A percentile compares a stretch with the other conserved stretches of the same genome.
Evolutionary conservation across 2,797 vertebrate species (phyloP).

Genomic region (Aplochiton taeniatus): DNA sequence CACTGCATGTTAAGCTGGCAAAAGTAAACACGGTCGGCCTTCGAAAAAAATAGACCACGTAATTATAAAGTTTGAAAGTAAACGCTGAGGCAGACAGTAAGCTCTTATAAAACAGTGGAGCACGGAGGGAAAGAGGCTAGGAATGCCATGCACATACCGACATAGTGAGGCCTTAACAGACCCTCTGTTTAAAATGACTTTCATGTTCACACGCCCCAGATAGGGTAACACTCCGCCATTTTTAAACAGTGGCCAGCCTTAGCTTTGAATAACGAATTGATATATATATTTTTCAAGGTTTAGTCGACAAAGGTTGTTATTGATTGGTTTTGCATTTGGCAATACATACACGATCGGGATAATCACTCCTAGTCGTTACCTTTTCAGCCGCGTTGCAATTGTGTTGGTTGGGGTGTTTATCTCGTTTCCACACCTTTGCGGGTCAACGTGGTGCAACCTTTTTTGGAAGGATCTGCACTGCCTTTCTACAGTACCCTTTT

Average conservation of each 20-base stretch:
- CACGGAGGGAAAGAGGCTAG: conserved; percentile 27
- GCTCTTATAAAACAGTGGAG: conserved; percentile 56
- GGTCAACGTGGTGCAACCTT: too few species aligned
- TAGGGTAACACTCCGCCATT: conserved; percentile 38
- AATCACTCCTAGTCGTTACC: conserved; percentile 50
- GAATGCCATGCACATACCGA: conserved; percentile 33
- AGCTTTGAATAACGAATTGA: conserved; percentile 52
- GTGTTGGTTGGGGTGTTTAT: too few species aligned
- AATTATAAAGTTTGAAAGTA: conserved; percentile 68
- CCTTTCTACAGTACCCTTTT: conserved; percentile 68
- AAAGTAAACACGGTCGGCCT: conserved; percentile 62
- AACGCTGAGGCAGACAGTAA: conserved; percentile 50
- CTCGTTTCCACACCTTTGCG: too few species aligned
- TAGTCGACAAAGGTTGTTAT: conserved; percentile 60
- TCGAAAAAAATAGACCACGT: conserved; percentile 39
- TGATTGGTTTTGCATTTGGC: conserved; percentile 59
- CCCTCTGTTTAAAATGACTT: conserved; percentile 47
- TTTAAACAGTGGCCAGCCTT: conserved; percentile 44
- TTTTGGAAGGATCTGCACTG: conserved; percentile 48
- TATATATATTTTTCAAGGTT: conserved; percentile 61
- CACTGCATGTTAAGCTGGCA: conserved; percentile 58
- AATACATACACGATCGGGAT: conserved; percentile 40
- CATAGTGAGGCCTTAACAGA: conserved; percentile 31
- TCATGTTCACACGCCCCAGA: conserved; percentile 44
- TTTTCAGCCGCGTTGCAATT: conserved; percentile 46